phyloP scores from a whole-genome alignment of 2,113 vertebrate species.

The Salvator merianae region DNA sequence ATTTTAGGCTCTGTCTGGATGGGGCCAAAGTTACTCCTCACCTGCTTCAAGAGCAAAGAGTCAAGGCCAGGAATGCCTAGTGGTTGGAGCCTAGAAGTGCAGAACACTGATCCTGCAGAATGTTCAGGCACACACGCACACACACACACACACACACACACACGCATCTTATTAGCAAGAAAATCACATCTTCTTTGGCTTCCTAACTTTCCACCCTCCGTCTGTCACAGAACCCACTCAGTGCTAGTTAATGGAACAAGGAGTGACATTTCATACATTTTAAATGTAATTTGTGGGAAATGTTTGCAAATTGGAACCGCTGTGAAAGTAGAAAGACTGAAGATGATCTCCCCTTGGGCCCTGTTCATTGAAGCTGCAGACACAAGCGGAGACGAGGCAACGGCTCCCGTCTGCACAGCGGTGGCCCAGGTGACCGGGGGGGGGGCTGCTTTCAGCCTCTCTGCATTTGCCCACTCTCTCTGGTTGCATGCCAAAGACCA shows the following conservation, averaged over 20 bases:
- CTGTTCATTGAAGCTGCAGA: neutral
- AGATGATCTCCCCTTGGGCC: neutral
- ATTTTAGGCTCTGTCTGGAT: too few species aligned
- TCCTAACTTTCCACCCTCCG: neutral
- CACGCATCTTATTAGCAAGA: neutral
- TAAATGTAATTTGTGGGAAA: slow-evolving; percentile 36
- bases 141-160: neutral
- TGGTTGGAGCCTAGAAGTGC: neutral
- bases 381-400: accelerated
- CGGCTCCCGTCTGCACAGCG: neutral
- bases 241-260: neutral
- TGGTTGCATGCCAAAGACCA: neutral
- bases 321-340: slow-evolving; percentile 4
- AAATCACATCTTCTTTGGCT: neutral
- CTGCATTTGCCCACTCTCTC: too few species aligned
- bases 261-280: slow-evolving; percentile 40
- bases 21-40: too few species aligned
- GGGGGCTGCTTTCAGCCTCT: neutral
- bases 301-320: slow-evolving; percentile 31
- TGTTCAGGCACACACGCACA: neutral
- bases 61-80: neutral
- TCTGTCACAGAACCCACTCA: slow-evolving; percentile 27
- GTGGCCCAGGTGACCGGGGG: neutral
- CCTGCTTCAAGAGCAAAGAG: neutral
- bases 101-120: neutral